These are phyloP conservation scores for Hemichromis elongatus DNA, from an alignment of 2,113 vertebrate species.

Conservation along the genomic window DNA sequence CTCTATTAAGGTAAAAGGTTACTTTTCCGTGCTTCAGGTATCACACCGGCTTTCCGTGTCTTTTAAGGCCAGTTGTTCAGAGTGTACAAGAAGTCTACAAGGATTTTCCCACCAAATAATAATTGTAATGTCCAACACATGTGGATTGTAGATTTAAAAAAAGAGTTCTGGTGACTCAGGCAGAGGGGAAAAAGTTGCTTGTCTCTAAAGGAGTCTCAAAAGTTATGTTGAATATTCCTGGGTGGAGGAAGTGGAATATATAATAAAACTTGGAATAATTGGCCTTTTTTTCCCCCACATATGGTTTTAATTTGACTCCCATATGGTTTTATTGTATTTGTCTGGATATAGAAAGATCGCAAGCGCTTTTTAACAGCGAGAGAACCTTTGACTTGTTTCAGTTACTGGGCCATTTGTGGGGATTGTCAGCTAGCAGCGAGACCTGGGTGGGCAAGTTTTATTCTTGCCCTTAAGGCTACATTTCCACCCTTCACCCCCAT, in stretches of 20 bases:
- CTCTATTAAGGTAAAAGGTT: constrained; percentile 1
- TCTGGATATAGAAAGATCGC: constrained; percentile 18
- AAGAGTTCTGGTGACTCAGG: not conserved
- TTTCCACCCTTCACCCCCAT: constrained; percentile 12
- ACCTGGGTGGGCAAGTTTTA: constrained; percentile 29
- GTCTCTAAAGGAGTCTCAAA: constrained; percentile 15
- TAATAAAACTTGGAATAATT: constrained; percentile 34
- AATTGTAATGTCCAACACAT: constrained; percentile 53
- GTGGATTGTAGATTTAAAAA: constrained; percentile 1
- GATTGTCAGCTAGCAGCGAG: constrained; percentile 15
- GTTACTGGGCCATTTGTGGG: constrained; percentile 19
- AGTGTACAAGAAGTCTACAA: not conserved
- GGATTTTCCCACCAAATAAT: constrained; percentile 29
- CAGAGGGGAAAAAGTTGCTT: constrained; percentile 5
- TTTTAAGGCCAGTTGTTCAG: not conserved
- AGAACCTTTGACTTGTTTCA: constrained; percentile 16
- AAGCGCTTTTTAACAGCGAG: constrained; percentile 36
- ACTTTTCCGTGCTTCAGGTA: not conserved
- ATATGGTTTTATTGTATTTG: constrained; percentile 51
- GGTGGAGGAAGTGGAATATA: constrained; percentile 41
- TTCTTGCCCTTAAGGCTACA: constrained; percentile 26
- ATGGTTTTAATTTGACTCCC: constrained; percentile 48
- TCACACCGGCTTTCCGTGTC: not conserved
- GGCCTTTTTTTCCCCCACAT: constrained; percentile 25
- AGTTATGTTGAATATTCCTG: constrained; percentile 30